Conservation (phyloP, 2,888 invertebrate species). For the Bombyx huttoni region DNA sequence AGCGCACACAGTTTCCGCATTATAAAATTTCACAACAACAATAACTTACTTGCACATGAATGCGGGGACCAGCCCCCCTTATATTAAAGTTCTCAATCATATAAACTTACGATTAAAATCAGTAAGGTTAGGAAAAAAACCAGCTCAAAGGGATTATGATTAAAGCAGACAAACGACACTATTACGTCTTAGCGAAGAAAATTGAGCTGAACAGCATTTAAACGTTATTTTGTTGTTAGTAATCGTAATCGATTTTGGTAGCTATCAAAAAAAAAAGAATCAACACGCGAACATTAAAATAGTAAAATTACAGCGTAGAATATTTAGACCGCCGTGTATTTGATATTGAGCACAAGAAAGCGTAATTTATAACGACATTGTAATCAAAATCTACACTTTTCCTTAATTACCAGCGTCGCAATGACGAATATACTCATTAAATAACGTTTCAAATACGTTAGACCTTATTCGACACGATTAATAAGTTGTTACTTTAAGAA, state of each 20-base stretch:
- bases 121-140: conserved; percentile 9
- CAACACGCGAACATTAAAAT: neutral
- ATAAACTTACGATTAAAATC: conserved; percentile 11
- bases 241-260: neutral
- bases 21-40: conserved; percentile 61
- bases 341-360: conserved; percentile 68
- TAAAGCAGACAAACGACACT: neutral
- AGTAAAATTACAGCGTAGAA: conserved; percentile 12
- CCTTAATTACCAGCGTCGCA: conserved; percentile 63
- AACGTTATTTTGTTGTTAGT: neutral
- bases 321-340: conserved; percentile 56
- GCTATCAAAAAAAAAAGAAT: neutral
- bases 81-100: conserved; percentile 37
- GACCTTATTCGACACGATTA: conserved; percentile 45
- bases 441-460: conserved; percentile 39
- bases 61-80: conserved; percentile 61
- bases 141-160: neutral
- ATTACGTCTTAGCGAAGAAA: neutral
- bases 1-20: conserved; percentile 35
- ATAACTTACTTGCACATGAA: conserved; percentile 32
- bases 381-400: conserved; percentile 31
- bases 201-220: neutral
- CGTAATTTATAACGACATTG: conserved; percentile 38
- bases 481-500: conserved; percentile 41
- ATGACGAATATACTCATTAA: conserved; percentile 50